Evolutionary conservation across 2,888 invertebrate genomes (phyloP).

Genomic region (Aporophyla nigra): DNA sequence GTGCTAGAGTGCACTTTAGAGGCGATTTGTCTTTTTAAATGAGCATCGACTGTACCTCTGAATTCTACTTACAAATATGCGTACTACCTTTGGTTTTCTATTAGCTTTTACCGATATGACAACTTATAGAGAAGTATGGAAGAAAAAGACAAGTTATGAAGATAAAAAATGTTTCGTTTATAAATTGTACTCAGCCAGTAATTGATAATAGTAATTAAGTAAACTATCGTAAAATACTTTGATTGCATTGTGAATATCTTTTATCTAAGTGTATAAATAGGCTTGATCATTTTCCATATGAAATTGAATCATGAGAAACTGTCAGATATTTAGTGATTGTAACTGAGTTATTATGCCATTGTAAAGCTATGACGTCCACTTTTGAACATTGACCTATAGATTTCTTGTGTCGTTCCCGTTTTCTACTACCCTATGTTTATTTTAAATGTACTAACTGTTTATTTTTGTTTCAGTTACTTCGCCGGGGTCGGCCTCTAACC

Average conservation of each 20-base stretch:
- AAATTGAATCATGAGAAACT: not conserved
- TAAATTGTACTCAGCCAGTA: not conserved
- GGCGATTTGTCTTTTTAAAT: not conserved
- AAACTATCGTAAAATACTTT: not conserved
- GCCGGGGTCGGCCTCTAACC: slow-evolving; percentile 84
- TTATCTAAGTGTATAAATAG: not conserved
- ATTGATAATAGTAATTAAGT: not conserved
- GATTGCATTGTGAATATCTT: not conserved
- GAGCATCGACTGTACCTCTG: not conserved
- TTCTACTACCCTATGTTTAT: too few relatives aligned
- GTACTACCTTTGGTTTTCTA: not conserved
- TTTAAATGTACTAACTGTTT: slow-evolving; percentile 25
- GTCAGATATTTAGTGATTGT: not conserved
- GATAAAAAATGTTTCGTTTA: too few relatives aligned
- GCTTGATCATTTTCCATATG: not conserved
- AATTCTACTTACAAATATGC: not conserved
- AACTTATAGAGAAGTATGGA: not conserved
- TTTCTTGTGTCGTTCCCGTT: too few relatives aligned
- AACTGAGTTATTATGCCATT: not conserved
- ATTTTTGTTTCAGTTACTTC: slow-evolving; percentile 85
- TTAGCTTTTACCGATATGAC: not conserved
- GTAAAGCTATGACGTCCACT: not conserved
- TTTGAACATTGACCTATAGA: not conserved
- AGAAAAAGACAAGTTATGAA: too few relatives aligned
- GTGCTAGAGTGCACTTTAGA: too few relatives aligned